phyloP scores from a whole-genome alignment of 2,113 vertebrate genomes.

The Rhineura floridana region DNA sequence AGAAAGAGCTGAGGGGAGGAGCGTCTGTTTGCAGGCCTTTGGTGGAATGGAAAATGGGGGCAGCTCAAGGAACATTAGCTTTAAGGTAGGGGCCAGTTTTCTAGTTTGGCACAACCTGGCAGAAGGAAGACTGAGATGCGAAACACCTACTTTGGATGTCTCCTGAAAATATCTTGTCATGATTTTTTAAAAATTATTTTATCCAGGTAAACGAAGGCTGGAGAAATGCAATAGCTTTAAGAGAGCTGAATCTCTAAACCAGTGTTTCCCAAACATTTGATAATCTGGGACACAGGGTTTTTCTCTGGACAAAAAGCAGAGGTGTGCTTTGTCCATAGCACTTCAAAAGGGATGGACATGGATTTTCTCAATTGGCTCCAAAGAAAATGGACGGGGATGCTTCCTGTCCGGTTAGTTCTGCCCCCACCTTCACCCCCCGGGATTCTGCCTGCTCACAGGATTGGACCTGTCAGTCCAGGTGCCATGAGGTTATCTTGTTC shows the following conservation, averaged over 20 bases:
- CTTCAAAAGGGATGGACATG: too few species aligned
- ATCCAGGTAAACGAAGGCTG: neutral
- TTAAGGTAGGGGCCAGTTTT: neutral
- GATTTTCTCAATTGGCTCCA: neutral
- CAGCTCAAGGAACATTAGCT: neutral
- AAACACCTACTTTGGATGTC: neutral
- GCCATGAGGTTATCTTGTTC: neutral
- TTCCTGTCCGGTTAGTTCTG: too few species aligned
- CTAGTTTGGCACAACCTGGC: neutral
- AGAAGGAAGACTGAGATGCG: neutral
- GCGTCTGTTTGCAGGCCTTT: neutral
- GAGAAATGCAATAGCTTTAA: conserved; percentile 20
- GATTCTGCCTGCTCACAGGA: neutral
- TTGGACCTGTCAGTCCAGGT: neutral
- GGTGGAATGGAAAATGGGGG: neutral
- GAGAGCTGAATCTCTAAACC: neutral
- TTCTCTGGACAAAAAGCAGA: neutral
- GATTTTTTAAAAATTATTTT: neutral
- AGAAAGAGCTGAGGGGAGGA: neutral
- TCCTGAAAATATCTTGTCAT: neutral
- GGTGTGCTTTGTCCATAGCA: neutral
- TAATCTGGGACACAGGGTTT: neutral
- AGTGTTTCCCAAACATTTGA: neutral
- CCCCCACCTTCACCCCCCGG: too few species aligned
- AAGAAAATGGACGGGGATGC: too few species aligned